Evolutionary conservation across 2,113 vertebrate species (phyloP).

Genomic region (Phycodurus eques): DNA sequence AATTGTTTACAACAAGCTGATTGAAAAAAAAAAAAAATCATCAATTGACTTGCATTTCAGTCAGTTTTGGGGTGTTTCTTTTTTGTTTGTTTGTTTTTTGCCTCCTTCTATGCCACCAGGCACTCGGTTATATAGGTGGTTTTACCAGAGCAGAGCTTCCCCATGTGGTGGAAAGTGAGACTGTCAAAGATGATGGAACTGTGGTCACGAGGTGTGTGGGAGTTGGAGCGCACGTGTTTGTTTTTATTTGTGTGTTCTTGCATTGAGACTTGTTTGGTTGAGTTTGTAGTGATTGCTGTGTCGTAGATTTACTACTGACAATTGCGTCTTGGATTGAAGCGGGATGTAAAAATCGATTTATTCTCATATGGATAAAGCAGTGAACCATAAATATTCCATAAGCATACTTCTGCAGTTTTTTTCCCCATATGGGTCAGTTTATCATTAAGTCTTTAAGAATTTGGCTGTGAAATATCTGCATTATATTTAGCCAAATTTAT

Average conservation of each 20-base stretch:
- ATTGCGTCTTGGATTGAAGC: neutral
- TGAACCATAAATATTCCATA: no score
- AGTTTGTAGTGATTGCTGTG: neutral
- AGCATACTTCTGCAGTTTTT: no score
- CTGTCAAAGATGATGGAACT: slow-evolving; percentile 83
- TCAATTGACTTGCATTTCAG: neutral
- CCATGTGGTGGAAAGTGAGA: slow-evolving; percentile 81
- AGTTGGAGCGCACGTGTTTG: slow-evolving; percentile 6
- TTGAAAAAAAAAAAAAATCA: neutral
- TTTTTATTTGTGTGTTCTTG: neutral
- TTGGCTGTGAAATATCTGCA: no score
- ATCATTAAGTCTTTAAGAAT: no score
- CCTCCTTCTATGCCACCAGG: slow-evolving; percentile 62
- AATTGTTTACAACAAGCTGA: neutral
- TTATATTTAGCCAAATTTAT: no score
- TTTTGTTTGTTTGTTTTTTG: neutral
- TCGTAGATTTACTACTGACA: slow-evolving; percentile 5
- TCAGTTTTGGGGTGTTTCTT: neutral
- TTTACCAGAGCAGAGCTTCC: slow-evolving; percentile 75
- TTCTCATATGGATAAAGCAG: neutral
- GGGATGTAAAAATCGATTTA: neutral
- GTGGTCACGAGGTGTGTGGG: slow-evolving; percentile 87
- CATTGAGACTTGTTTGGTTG: neutral
- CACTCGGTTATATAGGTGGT: slow-evolving; percentile 80
- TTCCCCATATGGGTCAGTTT: no score